Conservation (phyloP, 2,888 invertebrate species). For the Eupsilia transversa region DNA sequence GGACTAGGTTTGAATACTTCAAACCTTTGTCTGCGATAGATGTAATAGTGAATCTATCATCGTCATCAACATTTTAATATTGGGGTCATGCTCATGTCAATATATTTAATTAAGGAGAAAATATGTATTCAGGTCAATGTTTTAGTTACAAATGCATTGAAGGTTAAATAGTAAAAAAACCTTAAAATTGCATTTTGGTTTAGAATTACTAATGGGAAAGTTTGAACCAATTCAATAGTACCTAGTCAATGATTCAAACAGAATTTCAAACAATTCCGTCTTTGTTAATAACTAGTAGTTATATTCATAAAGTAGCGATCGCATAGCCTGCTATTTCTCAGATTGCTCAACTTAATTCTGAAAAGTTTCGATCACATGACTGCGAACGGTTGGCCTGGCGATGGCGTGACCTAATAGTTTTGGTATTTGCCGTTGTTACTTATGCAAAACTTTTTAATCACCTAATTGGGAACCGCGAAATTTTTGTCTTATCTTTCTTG, state of each 20-base stretch:
- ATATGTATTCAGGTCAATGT: constrained; percentile 4
- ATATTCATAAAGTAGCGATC: constrained; percentile 46
- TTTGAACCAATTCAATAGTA: constrained; percentile 11
- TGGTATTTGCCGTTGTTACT: constrained; percentile 56
- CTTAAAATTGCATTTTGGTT: background rate
- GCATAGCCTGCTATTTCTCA: constrained; percentile 47
- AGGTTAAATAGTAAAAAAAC: constrained; percentile 6
- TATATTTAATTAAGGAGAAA: background rate
- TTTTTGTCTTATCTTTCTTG: constrained; percentile 5
- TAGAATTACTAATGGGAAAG: constrained; percentile 6
- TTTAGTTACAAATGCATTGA: constrained; percentile 1
- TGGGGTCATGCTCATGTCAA: background rate
- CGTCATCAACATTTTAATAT: background rate
- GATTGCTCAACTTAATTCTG: constrained; percentile 62
- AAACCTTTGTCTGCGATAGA: background rate
- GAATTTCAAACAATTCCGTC: constrained; percentile 18
- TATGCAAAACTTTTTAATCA: constrained; percentile 39
- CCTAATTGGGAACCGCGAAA: constrained; percentile 16
- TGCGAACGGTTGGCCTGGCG: constrained; percentile 42
- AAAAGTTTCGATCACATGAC: constrained; percentile 62
- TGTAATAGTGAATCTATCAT: background rate
- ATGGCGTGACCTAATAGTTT: constrained; percentile 57
- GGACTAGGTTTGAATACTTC: background rate
- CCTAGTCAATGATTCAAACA: constrained; percentile 16
- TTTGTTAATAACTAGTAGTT: constrained; percentile 35